Conservation (phyloP, 2,113 vertebrate genomes). For the Neogobius melanostomus region DNA sequence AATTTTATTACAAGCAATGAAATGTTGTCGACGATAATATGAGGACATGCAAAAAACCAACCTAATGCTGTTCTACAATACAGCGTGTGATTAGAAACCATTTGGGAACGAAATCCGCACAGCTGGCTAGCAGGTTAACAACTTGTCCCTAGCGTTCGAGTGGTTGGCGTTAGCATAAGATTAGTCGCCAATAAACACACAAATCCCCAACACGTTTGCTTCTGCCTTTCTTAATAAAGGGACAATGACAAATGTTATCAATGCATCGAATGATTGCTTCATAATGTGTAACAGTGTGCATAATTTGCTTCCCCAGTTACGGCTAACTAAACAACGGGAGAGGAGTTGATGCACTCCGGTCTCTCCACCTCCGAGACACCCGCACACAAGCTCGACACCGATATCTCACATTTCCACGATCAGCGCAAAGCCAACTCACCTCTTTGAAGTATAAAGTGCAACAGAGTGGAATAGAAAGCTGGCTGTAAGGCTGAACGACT, state of each 20-base stretch:
- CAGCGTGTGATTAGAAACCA: background rate
- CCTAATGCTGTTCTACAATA: too few relatives aligned
- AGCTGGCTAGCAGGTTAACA: slow-evolving; percentile 28
- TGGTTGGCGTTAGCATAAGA: slow-evolving; percentile 44
- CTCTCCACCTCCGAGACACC: slow-evolving; percentile 23
- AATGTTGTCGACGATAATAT: fast-evolving
- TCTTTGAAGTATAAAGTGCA: slow-evolving; percentile 92
- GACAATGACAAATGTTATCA: fast-evolving
- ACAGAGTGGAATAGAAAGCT: slow-evolving; percentile 79
- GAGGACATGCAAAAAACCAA: fast-evolving
- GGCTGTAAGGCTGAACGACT: slow-evolving; percentile 79
- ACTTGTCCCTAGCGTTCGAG: slow-evolving; percentile 11
- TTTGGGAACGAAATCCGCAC: slow-evolving; percentile 12
- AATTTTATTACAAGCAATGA: fast-evolving
- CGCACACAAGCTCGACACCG: slow-evolving; percentile 23
- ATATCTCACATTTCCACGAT: background rate
- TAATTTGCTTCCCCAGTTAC: background rate
- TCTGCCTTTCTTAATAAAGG: background rate
- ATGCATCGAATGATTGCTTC: background rate
- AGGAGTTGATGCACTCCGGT: slow-evolving; percentile 35
- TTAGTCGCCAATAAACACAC: slow-evolving; percentile 25
- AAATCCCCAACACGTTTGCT: background rate
- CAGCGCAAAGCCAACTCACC: slow-evolving; percentile 63
- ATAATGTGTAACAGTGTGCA: background rate
- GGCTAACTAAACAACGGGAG: slow-evolving; percentile 65